These are phyloP conservation scores for Cydia pomonella DNA, from an alignment of 1,140 invertebrate species.

Conservation along the genomic window DNA sequence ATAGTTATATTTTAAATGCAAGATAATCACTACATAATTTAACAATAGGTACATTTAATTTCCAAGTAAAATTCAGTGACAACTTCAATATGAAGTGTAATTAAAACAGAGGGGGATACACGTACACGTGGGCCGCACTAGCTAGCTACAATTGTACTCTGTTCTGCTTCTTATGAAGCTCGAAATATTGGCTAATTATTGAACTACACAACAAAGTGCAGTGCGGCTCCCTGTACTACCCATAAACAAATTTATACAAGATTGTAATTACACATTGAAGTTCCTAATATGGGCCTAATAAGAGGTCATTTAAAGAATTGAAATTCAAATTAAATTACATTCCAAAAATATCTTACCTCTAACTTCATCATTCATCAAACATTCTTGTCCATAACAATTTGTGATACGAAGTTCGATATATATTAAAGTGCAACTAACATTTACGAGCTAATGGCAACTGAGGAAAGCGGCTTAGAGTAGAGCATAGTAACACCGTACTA, in stretches of 20 bases:
- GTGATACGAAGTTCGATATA: conserved; percentile 20
- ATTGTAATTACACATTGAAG: conserved; percentile 13
- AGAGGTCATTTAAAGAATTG: conserved; percentile 15
- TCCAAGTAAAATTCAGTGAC: conserved; percentile 34
- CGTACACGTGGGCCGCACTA: neutral
- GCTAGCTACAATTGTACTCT: neutral
- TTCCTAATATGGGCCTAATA: neutral
- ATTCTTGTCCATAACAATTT: conserved; percentile 23
- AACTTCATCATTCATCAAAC: conserved; percentile 7
- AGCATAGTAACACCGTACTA: neutral
- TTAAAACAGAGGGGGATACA: conserved; percentile 30
- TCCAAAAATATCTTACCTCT: conserved; percentile 24
- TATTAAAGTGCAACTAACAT: conserved; percentile 28
- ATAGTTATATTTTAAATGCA: conserved; percentile 38
- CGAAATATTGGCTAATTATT: neutral
- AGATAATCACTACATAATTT: conserved; percentile 35
- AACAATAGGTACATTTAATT: conserved; percentile 35
- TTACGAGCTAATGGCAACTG: conserved; percentile 28
- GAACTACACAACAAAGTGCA: neutral
- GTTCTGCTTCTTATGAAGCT: neutral
- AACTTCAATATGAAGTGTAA: conserved; percentile 56
- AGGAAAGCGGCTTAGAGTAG: conserved; percentile 7
- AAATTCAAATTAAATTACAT: conserved; percentile 7
- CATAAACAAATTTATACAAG: conserved; percentile 11
- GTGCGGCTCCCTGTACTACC: neutral